phyloP scores from a whole-genome alignment of 2,113 vertebrate species.

The Hucho hucho region DNA sequence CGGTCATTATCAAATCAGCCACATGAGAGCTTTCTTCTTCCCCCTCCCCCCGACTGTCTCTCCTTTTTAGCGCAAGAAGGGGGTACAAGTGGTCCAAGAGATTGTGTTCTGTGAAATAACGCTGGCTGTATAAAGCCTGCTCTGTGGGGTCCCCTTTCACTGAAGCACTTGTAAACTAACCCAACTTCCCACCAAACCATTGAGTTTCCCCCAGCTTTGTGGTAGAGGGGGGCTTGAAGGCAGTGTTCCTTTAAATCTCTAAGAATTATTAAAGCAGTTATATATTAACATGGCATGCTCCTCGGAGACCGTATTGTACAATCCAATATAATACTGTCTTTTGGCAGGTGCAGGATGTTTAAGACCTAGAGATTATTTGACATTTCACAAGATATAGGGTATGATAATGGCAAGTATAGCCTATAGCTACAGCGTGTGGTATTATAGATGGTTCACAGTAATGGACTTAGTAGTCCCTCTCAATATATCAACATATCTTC shows the following conservation, averaged over 20 bases:
- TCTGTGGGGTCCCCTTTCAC: constrained; percentile 51
- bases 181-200: constrained; percentile 29
- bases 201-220: constrained; percentile 20
- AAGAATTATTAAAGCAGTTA: constrained; percentile 17
- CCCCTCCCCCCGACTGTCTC: constrained; percentile 14
- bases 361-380: constrained; percentile 8
- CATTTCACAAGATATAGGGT: constrained; percentile 9
- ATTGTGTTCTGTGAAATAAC: constrained; percentile 16
- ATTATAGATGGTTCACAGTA: constrained; percentile 30
- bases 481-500: constrained; percentile 39
- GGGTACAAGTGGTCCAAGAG: constrained; percentile 47
- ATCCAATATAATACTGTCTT: constrained; percentile 29
- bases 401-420: neutral
- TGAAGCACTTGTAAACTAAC: constrained; percentile 37
- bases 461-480: constrained; percentile 33
- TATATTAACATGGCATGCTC: neutral
- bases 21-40: constrained; percentile 34
- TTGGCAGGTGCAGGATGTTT: constrained; percentile 20
- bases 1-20: constrained; percentile 48
- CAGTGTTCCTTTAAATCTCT: constrained; percentile 28
- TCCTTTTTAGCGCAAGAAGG: constrained; percentile 23
- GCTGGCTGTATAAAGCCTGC: constrained; percentile 29
- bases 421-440: constrained; percentile 2
- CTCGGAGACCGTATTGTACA: constrained; percentile 8
- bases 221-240: constrained; percentile 26